Percentiles rank a stretch among this genome's conserved stretches.
Conservation (phyloP, 37 sponge, comb jelly and placozoan species). For the Aplysina aerophoba region DNA sequence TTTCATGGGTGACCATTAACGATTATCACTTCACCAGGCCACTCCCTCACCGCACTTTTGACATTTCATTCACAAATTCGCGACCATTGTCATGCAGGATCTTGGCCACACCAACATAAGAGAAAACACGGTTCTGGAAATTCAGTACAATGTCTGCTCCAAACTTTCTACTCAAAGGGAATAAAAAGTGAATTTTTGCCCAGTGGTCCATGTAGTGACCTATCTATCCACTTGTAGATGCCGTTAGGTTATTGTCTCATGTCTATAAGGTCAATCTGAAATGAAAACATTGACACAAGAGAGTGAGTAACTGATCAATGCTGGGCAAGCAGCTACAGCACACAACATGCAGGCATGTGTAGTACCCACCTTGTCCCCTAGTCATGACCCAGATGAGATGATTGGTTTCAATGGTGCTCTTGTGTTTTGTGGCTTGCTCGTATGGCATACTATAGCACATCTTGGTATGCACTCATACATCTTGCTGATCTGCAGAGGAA, state of each 20-base stretch:
- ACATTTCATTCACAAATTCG: conserved; percentile 26
- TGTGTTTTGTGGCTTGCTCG: conserved; percentile 32
- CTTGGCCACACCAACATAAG: neutral
- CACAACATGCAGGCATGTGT: no score
- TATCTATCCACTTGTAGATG: no score
- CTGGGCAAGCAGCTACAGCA: no score
- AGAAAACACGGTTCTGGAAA: conserved; percentile 17
- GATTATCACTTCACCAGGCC: conserved; percentile 40
- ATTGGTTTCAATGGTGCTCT: conserved; percentile 48
- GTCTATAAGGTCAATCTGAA: no score
- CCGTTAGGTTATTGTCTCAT: no score
- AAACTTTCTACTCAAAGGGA: conserved; percentile 37
- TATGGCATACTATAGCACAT: conserved; percentile 28
- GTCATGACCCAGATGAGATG: conserved; percentile 39
- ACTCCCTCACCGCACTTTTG: neutral
- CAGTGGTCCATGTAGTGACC: conserved; percentile 72
- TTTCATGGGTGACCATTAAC: conserved; percentile 51
- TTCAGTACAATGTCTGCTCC: conserved; percentile 40
- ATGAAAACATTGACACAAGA: no score
- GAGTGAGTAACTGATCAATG: no score
- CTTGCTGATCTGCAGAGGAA: no score
- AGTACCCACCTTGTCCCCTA: conserved; percentile 39
- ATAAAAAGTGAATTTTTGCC: conserved; percentile 39
- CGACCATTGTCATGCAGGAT: conserved; percentile 36
- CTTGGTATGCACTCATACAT: conserved; percentile 40